Percentiles rank a stretch among this genome's conserved stretches.
phyloP scores from a whole-genome alignment of 2,797 vertebrate species.

The Protosalanx chinensis region DNA sequence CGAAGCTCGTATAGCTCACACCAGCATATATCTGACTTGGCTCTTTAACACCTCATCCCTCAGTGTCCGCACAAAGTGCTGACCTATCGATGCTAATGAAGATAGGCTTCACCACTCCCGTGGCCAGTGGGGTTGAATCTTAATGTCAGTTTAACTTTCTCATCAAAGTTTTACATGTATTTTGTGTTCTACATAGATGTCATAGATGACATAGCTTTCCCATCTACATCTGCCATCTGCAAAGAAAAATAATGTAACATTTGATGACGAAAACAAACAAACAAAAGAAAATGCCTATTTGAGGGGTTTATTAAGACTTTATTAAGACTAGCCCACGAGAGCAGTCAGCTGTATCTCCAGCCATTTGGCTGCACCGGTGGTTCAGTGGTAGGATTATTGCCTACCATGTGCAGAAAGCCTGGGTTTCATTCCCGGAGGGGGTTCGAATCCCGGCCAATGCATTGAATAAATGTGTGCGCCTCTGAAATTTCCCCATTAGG shows the following conservation, averaged over 20 bases:
- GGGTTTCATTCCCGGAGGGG: no score
- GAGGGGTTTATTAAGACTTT: no score
- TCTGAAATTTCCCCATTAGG: no score
- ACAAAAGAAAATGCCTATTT: no score
- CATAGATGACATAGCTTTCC: not conserved
- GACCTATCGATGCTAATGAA: slow-evolving; percentile 39
- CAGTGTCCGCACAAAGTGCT: slow-evolving; percentile 38
- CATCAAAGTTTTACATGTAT: not conserved
- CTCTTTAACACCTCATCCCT: slow-evolving; percentile 62
- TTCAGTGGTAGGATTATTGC: no score
- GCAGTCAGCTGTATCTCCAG: not conserved
- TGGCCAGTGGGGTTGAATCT: not conserved
- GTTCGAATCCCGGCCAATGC: no score
- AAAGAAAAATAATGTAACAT: not conserved
- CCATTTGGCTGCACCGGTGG: no score
- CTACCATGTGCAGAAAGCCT: no score
- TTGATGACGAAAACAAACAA: not conserved
- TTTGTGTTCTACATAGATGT: not conserved
- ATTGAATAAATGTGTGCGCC: no score
- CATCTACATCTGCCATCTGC: not conserved
- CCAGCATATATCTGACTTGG: slow-evolving; percentile 50
- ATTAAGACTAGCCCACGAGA: no score
- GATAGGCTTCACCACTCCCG: not conserved
- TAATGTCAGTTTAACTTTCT: not conserved
- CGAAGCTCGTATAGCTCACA: slow-evolving; percentile 60